A percentile compares a stretch with the other conserved stretches of the same genome.
These are phyloP conservation scores for Apaloderma vittatum DNA, from an alignment of 2,113 vertebrate species.

Conservation along the genomic window DNA sequence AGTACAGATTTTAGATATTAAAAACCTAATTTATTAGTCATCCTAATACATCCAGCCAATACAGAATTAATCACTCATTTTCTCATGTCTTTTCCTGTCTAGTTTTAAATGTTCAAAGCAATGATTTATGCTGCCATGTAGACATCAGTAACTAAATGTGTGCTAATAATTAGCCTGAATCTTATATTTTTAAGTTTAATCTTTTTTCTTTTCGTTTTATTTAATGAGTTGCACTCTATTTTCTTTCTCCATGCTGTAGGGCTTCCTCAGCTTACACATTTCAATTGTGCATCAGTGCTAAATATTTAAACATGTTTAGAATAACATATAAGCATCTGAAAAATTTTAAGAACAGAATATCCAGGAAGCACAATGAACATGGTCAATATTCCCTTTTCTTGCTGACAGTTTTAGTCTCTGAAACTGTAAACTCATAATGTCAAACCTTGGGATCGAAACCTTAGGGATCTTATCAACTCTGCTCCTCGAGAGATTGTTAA, in stretches of 20 bases:
- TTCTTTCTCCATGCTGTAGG: neutral
- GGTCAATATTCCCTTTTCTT: neutral
- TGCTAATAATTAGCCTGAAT: neutral
- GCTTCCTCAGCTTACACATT: neutral
- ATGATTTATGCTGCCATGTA: neutral
- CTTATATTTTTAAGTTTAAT: neutral
- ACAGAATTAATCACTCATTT: neutral
- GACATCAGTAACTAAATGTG: neutral
- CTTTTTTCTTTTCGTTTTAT: neutral
- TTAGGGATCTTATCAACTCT: neutral
- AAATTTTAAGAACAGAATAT: neutral
- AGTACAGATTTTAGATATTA: neutral
- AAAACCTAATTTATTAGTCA: neutral
- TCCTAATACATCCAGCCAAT: neutral
- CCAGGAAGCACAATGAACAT: neutral
- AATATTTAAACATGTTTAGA: neutral
- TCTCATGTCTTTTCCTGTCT: neutral
- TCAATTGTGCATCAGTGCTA: neutral
- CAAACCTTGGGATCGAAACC: neutral
- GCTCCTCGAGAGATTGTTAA: neutral
- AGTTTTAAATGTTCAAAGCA: slow-evolving; percentile 1
- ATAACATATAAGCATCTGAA: neutral
- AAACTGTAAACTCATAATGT: neutral
- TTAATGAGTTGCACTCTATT: neutral
- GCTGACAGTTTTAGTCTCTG: neutral